A percentile compares a stretch with the other conserved stretches of the same genome.
phyloP scores from a whole-genome alignment of 2,113 vertebrate species.

The Solea solea region DNA sequence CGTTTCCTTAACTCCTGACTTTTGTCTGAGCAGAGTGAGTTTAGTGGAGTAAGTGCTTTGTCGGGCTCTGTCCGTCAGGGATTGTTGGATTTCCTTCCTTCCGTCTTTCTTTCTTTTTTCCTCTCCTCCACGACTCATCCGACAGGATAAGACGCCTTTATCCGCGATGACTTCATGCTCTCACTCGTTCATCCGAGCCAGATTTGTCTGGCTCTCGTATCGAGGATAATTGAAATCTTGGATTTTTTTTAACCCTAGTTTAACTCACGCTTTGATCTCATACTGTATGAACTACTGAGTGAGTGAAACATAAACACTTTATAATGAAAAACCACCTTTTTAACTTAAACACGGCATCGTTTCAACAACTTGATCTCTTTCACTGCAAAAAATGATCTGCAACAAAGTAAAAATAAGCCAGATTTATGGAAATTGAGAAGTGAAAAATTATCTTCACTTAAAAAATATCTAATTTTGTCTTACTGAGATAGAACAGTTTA shows the following conservation, averaged over 20 bases:
- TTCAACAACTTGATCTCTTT: too few species aligned
- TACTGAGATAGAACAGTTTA: too few species aligned
- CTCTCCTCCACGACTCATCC: conserved; percentile 27
- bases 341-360: not conserved
- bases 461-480: too few species aligned
- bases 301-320: conserved; percentile 14
- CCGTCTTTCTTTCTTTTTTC: not conserved
- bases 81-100: conserved; percentile 68
- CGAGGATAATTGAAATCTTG: conserved; percentile 55
- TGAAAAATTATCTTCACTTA: too few species aligned
- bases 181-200: conserved; percentile 48
- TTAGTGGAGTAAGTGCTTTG: conserved; percentile 60
- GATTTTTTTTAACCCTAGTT: conserved; percentile 33
- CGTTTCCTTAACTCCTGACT: conserved; percentile 73
- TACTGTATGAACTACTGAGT: not conserved
- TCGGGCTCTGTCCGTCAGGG: conserved; percentile 67
- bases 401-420: too few species aligned
- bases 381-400: too few species aligned
- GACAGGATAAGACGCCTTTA: conserved; percentile 65
- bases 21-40: conserved; percentile 73
- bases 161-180: conserved; percentile 63
- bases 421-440: too few species aligned
- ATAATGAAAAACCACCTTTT: not conserved
- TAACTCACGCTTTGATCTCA: conserved; percentile 25
- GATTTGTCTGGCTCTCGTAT: conserved; percentile 27